Percentiles rank a stretch among this genome's conserved stretches.
Conservation (phyloP, 2,797 vertebrate genomes). For the Lindbergichthys nudifrons region DNA sequence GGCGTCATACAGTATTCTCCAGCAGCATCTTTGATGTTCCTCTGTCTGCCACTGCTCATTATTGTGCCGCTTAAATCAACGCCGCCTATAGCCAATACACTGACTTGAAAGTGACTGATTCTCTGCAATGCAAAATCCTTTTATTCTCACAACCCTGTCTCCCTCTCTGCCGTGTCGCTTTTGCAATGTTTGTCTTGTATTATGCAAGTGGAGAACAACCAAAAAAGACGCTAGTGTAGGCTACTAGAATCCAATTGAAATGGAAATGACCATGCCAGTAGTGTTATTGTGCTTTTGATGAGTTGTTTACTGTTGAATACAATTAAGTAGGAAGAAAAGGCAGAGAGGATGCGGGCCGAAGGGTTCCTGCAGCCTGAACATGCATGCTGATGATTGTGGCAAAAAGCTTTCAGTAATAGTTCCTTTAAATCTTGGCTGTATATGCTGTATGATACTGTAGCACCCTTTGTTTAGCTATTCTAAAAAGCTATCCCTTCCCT, state of each 20-base stretch:
- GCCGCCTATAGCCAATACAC: conserved; percentile 45
- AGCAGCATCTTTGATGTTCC: conserved; percentile 52
- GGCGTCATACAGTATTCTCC: conserved; percentile 47
- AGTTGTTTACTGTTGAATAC: conserved; percentile 45
- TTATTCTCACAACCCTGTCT: conserved; percentile 9
- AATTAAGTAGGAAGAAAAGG: conserved; percentile 16
- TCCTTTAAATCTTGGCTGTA: conserved; percentile 54
- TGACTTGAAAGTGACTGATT: conserved; percentile 58
- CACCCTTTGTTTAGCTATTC: conserved; percentile 45
- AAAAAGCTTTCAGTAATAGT: conserved; percentile 39
- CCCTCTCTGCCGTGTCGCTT: conserved; percentile 39
- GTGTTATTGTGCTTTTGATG: conserved; percentile 56
- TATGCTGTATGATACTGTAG: conserved; percentile 57
- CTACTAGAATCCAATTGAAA: conserved; percentile 30
- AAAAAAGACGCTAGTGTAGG: conserved; percentile 30
- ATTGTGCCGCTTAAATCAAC: conserved; percentile 57
- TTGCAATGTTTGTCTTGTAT: conserved; percentile 47
- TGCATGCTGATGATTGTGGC: conserved; percentile 74
- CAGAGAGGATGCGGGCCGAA: conserved; percentile 13
- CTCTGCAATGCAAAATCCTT: conserved; percentile 58
- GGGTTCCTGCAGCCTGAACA: conserved; percentile 41
- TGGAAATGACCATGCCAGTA: conserved; percentile 1
- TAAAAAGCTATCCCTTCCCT: conserved; percentile 19
- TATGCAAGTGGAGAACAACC: conserved; percentile 29
- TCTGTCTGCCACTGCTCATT: conserved; percentile 59